Base-by-base conservation (phyloP, 2,888 invertebrate species). In the Coleophora deauratella region DNA sequence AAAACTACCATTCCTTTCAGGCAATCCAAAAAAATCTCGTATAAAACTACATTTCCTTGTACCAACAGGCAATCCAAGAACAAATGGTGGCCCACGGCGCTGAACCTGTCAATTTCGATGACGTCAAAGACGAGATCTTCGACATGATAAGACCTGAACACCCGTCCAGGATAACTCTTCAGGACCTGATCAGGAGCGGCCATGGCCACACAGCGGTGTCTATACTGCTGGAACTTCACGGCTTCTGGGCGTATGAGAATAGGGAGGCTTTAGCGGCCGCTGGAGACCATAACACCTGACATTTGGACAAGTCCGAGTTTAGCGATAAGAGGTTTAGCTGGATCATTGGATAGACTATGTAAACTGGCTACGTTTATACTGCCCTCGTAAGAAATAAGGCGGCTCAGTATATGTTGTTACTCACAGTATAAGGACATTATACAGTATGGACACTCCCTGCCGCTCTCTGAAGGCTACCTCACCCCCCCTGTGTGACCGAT, bases 181-280 rank as follows among this genome's bases (percentile, higher is more conserved):
- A 91, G 55, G 98, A 98, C 84, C 87, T 98, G 40, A 87, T 96
- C 37, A 86, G 61, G 57, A 94, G 96, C 77, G 96, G 96, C 0
- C 96, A 96, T 75, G 98, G 97, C 0, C 97, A 96, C 61, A 97
- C 96, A 0, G 94, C 98, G 45, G 91, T 97, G 32, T 96, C 95
- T 60, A 97, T 99, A 68, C 86, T 99, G 43, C 93, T 97, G 52
- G 98, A 99, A 79, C 91, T 97, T 59, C 96, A 98, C 74, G 96
- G 97, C 38, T 98, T 98, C 87, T 97, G 96, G 96, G 94, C 94
- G 0, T 97, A 98, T 66, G 98, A 98, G 86, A 96, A 97, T 73
- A 87, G 98, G 52, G 98, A 98, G 82, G 89, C 91, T 0, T 82
- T 92, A 54, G 90, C 91, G 0, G 89, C 90, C 1, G 91, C 91